Base-by-base conservation (phyloP, 2,113 vertebrate genomes). In the Mastomys coucha region DNA sequence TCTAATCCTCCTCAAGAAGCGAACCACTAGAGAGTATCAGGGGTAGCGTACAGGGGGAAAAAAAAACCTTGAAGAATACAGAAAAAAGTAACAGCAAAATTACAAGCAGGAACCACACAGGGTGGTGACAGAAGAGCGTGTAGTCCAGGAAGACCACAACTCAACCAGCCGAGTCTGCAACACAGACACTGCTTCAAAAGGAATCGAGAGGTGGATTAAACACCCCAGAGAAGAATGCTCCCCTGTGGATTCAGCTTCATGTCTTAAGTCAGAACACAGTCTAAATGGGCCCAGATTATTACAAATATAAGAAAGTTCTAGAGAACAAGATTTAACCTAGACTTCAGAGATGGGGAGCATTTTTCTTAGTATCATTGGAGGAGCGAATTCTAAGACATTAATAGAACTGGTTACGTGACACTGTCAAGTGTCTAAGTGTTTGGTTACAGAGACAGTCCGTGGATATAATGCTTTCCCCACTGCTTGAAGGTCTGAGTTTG, bases 231-330 rank as follows among this genome's bases (percentile, higher is more conserved):
- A 0, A 24, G 77, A 72, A 60, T 72, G 39, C 49, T n/a, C 11
- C 0, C 26, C 28, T 20, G n/a, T 77, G 78, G 87, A 77, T 70
- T 69, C 53, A 82, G 51, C 20, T 69, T 95, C 77, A 87, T 24
- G 45, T 8, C 19, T 36, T 4, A 7, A n/a, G 36, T 49, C 67
- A 45, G 51, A 91, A 92, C 78, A 82, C 87, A 80, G 75, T 88
- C 70, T 53, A 94, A 87, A 84, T 14, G 13, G 20, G 22, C 63
- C 73, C 80, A 89, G 94, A 76, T 51, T 12, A 60, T 78, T 51
- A 76, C 81, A 67, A 96, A 96, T 84, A 76, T 88, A 70, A 88
- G 63, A 95, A 94, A 88, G 53, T 72, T 75, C 49, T 24, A 88
- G 39, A 94, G 45, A 95, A 91, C 45, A 84, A 92, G 51, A 91